Conservation (phyloP, 2,888 invertebrate genomes). For the Spilosoma lubricipeda region DNA sequence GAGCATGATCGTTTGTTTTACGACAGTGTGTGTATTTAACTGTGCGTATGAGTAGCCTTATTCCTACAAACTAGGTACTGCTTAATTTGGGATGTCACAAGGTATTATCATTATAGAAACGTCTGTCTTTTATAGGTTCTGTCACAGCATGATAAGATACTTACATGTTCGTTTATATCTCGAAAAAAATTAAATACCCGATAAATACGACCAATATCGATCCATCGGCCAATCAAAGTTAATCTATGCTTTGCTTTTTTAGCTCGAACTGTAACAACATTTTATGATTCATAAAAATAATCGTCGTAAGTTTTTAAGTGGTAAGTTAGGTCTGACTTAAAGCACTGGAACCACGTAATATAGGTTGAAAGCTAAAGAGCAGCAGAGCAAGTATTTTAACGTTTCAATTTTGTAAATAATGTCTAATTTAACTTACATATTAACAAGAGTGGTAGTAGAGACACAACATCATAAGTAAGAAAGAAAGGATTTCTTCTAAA, state of each 20-base stretch:
- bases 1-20: too few relatives aligned
- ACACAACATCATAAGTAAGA: slow-evolving; percentile 63
- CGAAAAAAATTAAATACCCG: slow-evolving; percentile 64
- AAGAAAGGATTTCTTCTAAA: slow-evolving; percentile 60
- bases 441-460: slow-evolving; percentile 60
- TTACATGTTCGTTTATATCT: slow-evolving; percentile 68
- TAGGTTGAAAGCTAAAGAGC: neutral
- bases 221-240: slow-evolving; percentile 64
- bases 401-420: neutral
- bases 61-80: neutral
- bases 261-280: slow-evolving; percentile 18
- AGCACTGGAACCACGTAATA: neutral
- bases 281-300: neutral
- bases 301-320: neutral
- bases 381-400: neutral
- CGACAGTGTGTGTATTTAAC: too few relatives aligned
- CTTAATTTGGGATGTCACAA: neutral
- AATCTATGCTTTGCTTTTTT: slow-evolving; percentile 34
- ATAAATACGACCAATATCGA: slow-evolving; percentile 73
- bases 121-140: neutral
- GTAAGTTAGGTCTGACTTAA: neutral
- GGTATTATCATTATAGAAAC: neutral
- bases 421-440: slow-evolving; percentile 70
- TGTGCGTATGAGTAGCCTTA: neutral
- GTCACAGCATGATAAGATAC: slow-evolving; percentile 36